A percentile compares a stretch with the other conserved stretches of the same genome.
Evolutionary conservation across 1,140 invertebrate genomes (phyloP).

Genomic region (Drosophila fuyamai): DNA sequence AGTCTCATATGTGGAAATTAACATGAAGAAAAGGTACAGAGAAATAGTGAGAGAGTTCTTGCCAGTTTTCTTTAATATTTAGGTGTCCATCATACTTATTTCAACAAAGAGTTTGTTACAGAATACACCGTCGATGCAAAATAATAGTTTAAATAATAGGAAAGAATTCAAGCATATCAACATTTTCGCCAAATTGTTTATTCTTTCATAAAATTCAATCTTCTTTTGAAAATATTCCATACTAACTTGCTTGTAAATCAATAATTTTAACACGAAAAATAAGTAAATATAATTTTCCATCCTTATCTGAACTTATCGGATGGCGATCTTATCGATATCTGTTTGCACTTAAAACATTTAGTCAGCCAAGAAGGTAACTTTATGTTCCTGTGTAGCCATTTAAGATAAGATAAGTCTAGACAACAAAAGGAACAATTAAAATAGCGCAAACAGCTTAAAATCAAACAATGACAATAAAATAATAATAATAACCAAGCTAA

Average conservation of each 20-base stretch:
- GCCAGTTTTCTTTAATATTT: too few relatives aligned
- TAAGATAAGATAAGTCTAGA: conserved; percentile 14
- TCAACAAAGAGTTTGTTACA: too few relatives aligned
- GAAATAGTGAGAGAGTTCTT: too few relatives aligned
- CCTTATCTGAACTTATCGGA: conserved; percentile 1
- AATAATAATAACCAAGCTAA: conserved; percentile 15
- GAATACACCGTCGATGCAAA: too few relatives aligned
- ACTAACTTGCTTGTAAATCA: not conserved
- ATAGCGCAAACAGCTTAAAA: conserved; percentile 12
- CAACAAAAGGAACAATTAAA: conserved; percentile 5
- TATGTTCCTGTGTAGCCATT: conserved; percentile 6
- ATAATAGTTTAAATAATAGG: too few relatives aligned
- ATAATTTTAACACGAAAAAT: conserved; percentile 12
- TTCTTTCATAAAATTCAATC: too few relatives aligned
- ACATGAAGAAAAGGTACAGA: too few relatives aligned
- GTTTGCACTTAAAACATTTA: conserved; percentile 37
- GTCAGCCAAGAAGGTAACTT: conserved; percentile 14
- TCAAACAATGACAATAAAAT: conserved; percentile 41
- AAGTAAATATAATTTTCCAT: conserved; percentile 8
- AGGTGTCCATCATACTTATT: too few relatives aligned
- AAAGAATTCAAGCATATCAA: too few relatives aligned
- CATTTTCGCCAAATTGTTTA: too few relatives aligned
- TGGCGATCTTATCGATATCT: conserved; percentile 25
- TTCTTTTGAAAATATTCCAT: not conserved
- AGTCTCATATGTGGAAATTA: conserved; percentile 33